Evolutionary conservation across 2,797 vertebrate genomes (phyloP).

Genomic region (Huso huso): DNA sequence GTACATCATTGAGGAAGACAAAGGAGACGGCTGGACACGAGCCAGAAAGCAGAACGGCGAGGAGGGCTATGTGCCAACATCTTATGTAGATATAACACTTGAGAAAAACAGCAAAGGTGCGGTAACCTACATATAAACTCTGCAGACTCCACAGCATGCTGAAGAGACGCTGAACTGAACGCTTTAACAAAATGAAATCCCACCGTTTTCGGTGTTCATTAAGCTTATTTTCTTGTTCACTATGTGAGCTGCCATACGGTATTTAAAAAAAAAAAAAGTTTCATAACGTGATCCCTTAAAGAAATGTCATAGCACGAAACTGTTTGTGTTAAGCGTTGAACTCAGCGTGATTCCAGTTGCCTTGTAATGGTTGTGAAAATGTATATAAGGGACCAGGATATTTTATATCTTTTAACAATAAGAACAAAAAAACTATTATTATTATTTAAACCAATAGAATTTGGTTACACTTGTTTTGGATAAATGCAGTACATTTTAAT

Average conservation of each 20-base stretch:
- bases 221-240: slow-evolving; percentile 43
- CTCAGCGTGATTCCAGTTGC: slow-evolving; percentile 34
- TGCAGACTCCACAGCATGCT: slow-evolving; percentile 18
- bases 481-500: too few species aligned
- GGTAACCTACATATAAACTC: slow-evolving; percentile 96
- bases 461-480: background rate
- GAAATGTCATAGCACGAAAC: too few species aligned
- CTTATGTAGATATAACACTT: slow-evolving; percentile 96
- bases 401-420: slow-evolving; percentile 15
- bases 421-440: background rate
- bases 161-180: too few species aligned
- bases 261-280: too few species aligned
- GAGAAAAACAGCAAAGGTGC: slow-evolving; percentile 99
- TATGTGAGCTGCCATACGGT: slow-evolving; percentile 46
- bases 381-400: slow-evolving; percentile 11
- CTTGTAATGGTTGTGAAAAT: slow-evolving; percentile 21
- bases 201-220: background rate
- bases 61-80: slow-evolving; percentile 96
- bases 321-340: too few species aligned
- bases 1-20: slow-evolving; percentile 96
- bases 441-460: background rate
- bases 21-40: slow-evolving; percentile 96
- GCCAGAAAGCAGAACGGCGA: slow-evolving; percentile 88
- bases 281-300: too few species aligned
- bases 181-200: background rate